These are phyloP conservation scores for Tragopan temminckii DNA, from an alignment of 2,797 vertebrate species.

Conservation along the genomic window DNA sequence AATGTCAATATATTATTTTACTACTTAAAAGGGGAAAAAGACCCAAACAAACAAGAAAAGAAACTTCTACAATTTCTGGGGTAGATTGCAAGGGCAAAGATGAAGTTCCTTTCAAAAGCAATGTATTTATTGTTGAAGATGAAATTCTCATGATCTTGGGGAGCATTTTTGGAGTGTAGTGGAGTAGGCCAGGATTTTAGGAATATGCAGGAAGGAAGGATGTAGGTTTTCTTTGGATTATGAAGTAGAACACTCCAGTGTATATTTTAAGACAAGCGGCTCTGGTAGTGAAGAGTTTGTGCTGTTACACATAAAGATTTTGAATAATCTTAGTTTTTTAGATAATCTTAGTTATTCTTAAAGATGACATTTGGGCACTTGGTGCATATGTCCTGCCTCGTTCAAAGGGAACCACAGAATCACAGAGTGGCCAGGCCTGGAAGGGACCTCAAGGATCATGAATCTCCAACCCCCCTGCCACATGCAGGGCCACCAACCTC, in stretches of 20 bases:
- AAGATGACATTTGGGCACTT: fast-evolving
- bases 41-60: fast-evolving
- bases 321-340: not conserved
- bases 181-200: not conserved
- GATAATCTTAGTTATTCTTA: not conserved
- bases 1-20: not conserved
- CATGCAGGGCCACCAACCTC: too few species aligned
- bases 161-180: not conserved
- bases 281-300: not conserved
- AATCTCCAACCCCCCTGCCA: too few species aligned
- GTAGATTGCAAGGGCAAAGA: not conserved
- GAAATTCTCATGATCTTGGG: not conserved
- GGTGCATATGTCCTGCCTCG: not conserved
- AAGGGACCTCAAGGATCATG: too few species aligned
- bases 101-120: not conserved
- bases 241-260: not conserved
- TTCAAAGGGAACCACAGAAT: not conserved
- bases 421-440: too few species aligned
- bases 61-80: not conserved
- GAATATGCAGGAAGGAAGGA: not conserved
- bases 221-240: not conserved
- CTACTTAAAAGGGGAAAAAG: not conserved
- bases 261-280: fast-evolving
- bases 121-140: not conserved
- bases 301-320: not conserved